Percentiles rank a stretch among this genome's conserved stretches.
phyloP scores from a whole-genome alignment of 2,888 invertebrate genomes.

The Cartodere bifasciata region DNA sequence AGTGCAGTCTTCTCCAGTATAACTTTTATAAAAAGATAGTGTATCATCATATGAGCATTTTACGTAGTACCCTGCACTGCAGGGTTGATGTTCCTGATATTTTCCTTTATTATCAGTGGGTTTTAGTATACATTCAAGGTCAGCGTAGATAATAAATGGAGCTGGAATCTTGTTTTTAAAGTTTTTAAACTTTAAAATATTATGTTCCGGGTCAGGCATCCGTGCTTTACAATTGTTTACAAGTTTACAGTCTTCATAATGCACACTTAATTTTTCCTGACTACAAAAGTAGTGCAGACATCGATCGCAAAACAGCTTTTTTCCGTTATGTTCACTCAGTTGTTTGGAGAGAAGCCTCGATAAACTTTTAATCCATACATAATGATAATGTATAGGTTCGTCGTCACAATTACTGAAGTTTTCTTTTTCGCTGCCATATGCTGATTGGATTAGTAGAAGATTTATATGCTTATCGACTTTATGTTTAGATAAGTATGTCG shows the following conservation, averaged over 20 bases:
- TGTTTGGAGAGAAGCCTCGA: constrained; percentile 1
- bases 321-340: constrained; percentile 4
- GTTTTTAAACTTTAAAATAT: constrained; percentile 8
- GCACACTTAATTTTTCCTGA: neutral
- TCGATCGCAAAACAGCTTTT: constrained; percentile 10
- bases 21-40: constrained; percentile 7
- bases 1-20: constrained; percentile 10
- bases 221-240: constrained; percentile 6
- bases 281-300: constrained; percentile 10
- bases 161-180: constrained; percentile 5
- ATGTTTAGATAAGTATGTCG: constrained; percentile 2
- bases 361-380: constrained; percentile 9
- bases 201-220: constrained; percentile 1
- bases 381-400: constrained; percentile 9
- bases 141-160: constrained; percentile 10
- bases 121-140: constrained; percentile 10
- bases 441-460: constrained; percentile 8
- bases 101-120: neutral
- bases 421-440: constrained; percentile 7
- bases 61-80: constrained; percentile 9
- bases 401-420: constrained; percentile 6
- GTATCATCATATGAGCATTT: constrained; percentile 12
- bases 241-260: constrained; percentile 8
- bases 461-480: constrained; percentile 8
- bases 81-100: constrained; percentile 10